Conservation (phyloP, 1,140 invertebrate species). For the Lasioglossum albipes region DNA sequence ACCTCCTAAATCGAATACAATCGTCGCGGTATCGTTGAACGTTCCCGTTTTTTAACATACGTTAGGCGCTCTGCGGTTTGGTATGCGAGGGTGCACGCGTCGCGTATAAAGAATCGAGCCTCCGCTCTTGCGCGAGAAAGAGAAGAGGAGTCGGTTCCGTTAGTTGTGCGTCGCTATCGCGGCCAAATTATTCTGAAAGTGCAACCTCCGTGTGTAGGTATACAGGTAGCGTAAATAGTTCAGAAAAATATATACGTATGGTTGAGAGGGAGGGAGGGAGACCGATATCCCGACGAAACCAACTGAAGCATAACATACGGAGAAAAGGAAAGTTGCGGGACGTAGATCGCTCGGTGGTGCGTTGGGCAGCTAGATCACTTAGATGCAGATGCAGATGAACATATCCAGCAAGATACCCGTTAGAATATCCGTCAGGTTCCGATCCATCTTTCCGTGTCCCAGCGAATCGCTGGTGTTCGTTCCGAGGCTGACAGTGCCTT, state of each 20-base stretch:
- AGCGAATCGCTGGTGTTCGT: conserved; percentile 66
- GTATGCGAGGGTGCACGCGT: conserved; percentile 32
- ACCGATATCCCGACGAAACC: neutral
- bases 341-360: conserved; percentile 40
- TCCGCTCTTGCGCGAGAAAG: neutral
- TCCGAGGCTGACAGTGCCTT: conserved; percentile 57
- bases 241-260: neutral
- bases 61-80: conserved; percentile 48
- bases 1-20: neutral
- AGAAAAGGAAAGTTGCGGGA: neutral
- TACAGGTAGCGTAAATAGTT: neutral
- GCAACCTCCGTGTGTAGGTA: neutral
- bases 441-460: conserved; percentile 66
- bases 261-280: too few species aligned
- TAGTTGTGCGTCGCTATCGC: neutral
- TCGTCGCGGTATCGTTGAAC: neutral
- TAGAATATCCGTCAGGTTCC: conserved; percentile 69
- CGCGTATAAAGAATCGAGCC: neutral
- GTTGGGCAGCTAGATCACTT: conserved; percentile 31
- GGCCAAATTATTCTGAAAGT: neutral
- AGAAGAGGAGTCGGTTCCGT: neutral
- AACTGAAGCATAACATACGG: conserved; percentile 12
- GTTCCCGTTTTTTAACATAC: conserved; percentile 20
- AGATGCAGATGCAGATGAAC: conserved; percentile 76
- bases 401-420: conserved; percentile 75